phyloP scores from a whole-genome alignment of 2,888 invertebrate species.

The Trachelus stipa region DNA sequence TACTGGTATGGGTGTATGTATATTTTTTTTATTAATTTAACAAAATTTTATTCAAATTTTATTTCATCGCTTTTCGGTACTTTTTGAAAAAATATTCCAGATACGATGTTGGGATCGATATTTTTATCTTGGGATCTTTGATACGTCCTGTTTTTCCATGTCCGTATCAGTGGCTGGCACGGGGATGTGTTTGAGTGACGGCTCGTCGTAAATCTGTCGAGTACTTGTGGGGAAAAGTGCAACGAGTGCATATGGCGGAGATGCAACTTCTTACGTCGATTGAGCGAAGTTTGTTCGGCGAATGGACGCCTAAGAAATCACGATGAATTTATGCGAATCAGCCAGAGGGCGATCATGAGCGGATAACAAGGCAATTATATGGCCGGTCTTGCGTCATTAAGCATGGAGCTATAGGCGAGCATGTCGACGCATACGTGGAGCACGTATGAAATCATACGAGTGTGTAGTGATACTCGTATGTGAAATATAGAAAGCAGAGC shows the following conservation, averaged over 20 bases:
- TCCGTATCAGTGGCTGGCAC: not conserved
- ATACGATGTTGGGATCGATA: not conserved
- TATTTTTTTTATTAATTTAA: too few species aligned
- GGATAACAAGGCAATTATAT: conserved; percentile 24
- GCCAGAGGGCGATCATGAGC: conserved; percentile 23
- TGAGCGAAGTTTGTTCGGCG: not conserved
- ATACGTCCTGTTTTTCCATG: not conserved
- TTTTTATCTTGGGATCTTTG: not conserved
- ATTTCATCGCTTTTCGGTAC: too few species aligned
- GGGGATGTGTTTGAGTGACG: not conserved
- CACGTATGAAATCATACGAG: not conserved
- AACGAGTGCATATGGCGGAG: not conserved
- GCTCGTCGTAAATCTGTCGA: not conserved
- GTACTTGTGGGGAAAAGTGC: not conserved
- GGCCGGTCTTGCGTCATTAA: conserved; percentile 21
- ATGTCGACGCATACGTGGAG: not conserved
- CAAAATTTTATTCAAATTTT: too few species aligned
- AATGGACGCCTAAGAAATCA: conserved; percentile 4
- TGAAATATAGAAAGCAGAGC: not conserved
- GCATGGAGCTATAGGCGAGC: not conserved
- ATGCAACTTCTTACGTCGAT: not conserved
- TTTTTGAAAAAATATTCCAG: too few species aligned
- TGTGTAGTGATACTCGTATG: too few species aligned
- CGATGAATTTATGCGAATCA: conserved; percentile 18
- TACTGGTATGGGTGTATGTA: too few species aligned